These are phyloP conservation scores for Leucosticte australis DNA, from an alignment of 2,113 vertebrate species.

Conservation along the genomic window DNA sequence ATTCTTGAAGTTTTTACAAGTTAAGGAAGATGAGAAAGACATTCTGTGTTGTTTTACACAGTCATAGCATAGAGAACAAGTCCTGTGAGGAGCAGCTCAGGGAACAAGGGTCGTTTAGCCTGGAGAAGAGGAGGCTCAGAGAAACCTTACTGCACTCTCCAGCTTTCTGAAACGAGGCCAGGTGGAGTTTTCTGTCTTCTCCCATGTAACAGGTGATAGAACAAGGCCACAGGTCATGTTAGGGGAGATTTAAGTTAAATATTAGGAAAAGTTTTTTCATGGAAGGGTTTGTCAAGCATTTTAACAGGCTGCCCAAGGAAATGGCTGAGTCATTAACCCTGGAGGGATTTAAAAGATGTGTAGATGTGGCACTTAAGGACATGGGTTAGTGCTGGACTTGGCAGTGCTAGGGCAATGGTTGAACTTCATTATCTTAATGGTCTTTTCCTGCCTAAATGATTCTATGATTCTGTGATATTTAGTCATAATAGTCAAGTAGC, in stretches of 20 bases:
- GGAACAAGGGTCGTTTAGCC: background rate
- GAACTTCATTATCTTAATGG: background rate
- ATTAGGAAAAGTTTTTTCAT: background rate
- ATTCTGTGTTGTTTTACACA: background rate
- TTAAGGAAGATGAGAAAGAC: background rate
- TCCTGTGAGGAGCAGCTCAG: background rate
- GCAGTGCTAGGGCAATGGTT: background rate
- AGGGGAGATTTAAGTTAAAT: background rate
- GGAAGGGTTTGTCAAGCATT: background rate
- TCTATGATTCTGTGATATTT: background rate
- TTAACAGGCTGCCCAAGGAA: background rate
- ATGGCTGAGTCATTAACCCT: background rate
- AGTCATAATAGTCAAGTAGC: background rate
- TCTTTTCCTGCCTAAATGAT: background rate
- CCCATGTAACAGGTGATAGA: background rate
- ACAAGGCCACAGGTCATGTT: background rate
- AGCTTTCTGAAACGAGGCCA: background rate
- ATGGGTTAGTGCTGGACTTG: background rate
- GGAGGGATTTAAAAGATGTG: background rate
- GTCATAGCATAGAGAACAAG: background rate
- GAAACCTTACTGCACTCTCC: rapidly evolving
- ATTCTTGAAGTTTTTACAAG: background rate
- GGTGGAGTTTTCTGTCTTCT: background rate
- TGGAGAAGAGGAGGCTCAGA: background rate
- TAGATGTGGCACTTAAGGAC: background rate